Conservation (phyloP, 2,113 vertebrate species). For the Hydrolagus affinis region DNA sequence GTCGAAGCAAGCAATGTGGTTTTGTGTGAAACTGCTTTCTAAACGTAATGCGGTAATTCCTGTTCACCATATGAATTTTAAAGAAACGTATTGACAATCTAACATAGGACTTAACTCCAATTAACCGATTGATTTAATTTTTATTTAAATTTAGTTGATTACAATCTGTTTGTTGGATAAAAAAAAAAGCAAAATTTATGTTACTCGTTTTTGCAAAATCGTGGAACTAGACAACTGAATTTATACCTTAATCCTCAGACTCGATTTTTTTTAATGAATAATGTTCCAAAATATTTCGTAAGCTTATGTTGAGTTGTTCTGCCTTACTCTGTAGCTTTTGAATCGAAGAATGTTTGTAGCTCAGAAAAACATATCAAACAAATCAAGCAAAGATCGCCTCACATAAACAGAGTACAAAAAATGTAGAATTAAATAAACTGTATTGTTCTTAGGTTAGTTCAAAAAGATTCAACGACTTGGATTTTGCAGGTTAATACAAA, state of each 20-base stretch:
- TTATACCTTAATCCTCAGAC: no score
- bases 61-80: not conserved
- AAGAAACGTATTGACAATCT: constrained; percentile 14
- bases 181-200: not conserved
- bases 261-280: not conserved
- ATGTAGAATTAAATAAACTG: not conserved
- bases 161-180: not conserved
- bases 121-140: constrained; percentile 20
- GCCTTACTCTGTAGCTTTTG: not conserved
- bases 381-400: not conserved
- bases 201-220: not conserved
- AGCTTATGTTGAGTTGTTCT: not conserved
- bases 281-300: not conserved
- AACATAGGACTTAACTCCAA: constrained; percentile 39
- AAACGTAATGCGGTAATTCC: not conserved
- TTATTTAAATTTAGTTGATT: not conserved
- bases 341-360: not conserved
- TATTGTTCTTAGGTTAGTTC: no score
- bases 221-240: no score
- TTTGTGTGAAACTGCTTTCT: not conserved
- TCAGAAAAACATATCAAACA: not conserved
- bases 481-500: not conserved
- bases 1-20: not conserved
- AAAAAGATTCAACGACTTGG: not conserved
- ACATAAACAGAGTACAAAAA: not conserved